Base-by-base conservation (phyloP, 2,888 invertebrate species). In the Protonemura montana region DNA sequence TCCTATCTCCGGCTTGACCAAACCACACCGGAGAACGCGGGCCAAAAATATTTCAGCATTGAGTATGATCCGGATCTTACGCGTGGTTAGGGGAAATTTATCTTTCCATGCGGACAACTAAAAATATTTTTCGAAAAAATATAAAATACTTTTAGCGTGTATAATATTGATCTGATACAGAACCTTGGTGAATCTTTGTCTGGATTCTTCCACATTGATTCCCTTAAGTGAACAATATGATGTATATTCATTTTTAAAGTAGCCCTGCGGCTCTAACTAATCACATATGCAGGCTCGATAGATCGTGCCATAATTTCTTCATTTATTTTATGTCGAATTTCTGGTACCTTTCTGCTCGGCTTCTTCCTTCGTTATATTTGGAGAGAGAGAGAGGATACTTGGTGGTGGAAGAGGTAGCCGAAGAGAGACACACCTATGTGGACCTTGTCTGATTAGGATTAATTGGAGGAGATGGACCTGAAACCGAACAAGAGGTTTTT, bases 1-100 rank as follows among this genome's bases (percentile, higher is more conserved):
- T 42, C 84, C 78, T 84, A 86, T 85, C 86, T 42, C 84, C 82
- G 86, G 87, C 87, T 59, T 77, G 59, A 59, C 59, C 59, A 21
- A 7, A 27, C 1, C 28, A 28, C n/a, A n/a, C 30, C 30, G 30
- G n/a, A 81, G 0, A 30, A n/a, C 78, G n/a, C 28, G 6, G 6
- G 78, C 28, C 2, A 6, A 41, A 25, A 76, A 81, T 59, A 35
- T 42, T 82, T 21, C 26, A 82, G 76, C 29, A 77, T 35, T 82
- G 76, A 21, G 86, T 28, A 83, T 42, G 42, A 29, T 86, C 81
- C 81, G 28, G 81, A 81, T 29, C n/a, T n/a, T 29, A 30, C 28
- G 30, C 81, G 6, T 28, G 30, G 28, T 81, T 27, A 81, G n/a
- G 3, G 5, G 28, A 30, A 28, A 81, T 10, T 81, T 27, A 81